Conservation (phyloP, 1,140 invertebrate species). For the Papilio machaon region DNA sequence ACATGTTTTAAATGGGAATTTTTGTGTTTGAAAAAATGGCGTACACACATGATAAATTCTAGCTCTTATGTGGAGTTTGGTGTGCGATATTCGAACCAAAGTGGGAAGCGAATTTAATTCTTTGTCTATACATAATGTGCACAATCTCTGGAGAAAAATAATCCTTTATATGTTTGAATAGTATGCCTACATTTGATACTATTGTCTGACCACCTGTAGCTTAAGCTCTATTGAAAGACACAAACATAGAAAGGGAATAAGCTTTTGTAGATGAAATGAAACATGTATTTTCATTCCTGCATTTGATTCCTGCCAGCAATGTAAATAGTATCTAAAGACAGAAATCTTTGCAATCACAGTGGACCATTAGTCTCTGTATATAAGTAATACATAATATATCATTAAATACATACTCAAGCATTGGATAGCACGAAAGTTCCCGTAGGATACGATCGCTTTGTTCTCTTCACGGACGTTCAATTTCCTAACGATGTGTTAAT, state of each 20-base stretch:
- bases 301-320: too few species aligned
- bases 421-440: neutral
- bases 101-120: neutral
- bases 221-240: constrained; percentile 10
- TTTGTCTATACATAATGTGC: neutral
- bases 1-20: too few species aligned
- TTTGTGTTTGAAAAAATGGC: too few species aligned
- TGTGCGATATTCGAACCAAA: too few species aligned
- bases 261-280: too few species aligned
- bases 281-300: too few species aligned
- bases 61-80: too few species aligned
- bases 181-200: constrained; percentile 7
- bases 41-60: neutral
- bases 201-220: neutral
- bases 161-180: neutral
- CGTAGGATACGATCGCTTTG: constrained; percentile 36
- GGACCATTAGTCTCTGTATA: too few species aligned
- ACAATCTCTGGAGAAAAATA: neutral
- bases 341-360: too few species aligned
- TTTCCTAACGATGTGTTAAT: constrained; percentile 63
- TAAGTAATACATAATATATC: neutral
- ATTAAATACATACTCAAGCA: neutral
- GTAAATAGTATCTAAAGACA: too few species aligned
- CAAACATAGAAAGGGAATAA: neutral
- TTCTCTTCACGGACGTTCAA: constrained; percentile 42